These are phyloP conservation scores for Pedicia rivosa DNA, from an alignment of 2,888 invertebrate genomes.

Conservation along the genomic window DNA sequence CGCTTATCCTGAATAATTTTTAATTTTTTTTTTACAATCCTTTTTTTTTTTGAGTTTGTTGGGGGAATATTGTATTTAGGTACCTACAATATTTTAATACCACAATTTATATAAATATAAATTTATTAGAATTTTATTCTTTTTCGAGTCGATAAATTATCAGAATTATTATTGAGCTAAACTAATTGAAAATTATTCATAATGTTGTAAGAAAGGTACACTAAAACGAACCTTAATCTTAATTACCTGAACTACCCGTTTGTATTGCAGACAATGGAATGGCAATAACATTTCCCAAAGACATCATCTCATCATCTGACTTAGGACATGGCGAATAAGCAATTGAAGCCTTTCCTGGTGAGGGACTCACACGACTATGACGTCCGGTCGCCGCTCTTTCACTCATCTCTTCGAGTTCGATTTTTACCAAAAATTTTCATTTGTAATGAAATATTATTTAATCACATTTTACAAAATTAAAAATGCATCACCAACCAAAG, in stretches of 20 bases:
- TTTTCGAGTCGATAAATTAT: too few species aligned
- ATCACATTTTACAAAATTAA: background rate
- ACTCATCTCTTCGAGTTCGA: constrained; percentile 16
- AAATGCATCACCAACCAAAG: too few species aligned
- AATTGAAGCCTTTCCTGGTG: constrained; percentile 27
- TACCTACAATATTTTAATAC: too few species aligned
- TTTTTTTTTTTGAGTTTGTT: too few species aligned
- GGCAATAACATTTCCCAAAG: constrained; percentile 26
- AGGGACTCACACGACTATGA: constrained; percentile 28
- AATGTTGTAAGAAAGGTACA: background rate
- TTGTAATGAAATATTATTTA: background rate
- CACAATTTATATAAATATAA: too few species aligned
- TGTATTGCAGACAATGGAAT: constrained; percentile 30
- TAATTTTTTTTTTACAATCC: too few species aligned
- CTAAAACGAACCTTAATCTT: background rate
- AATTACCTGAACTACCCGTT: constrained; percentile 22
- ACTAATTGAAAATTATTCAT: constrained; percentile 1
- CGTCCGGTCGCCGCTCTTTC: constrained; percentile 22
- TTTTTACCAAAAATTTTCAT: background rate
- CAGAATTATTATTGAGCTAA: too few species aligned
- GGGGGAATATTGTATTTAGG: too few species aligned
- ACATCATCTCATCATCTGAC: constrained; percentile 23
- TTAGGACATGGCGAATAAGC: constrained; percentile 30
- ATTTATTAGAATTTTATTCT: too few species aligned
- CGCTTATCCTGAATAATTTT: too few species aligned